phyloP scores from a whole-genome alignment of 2,797 vertebrate species.

The Sebastes iracundus region DNA sequence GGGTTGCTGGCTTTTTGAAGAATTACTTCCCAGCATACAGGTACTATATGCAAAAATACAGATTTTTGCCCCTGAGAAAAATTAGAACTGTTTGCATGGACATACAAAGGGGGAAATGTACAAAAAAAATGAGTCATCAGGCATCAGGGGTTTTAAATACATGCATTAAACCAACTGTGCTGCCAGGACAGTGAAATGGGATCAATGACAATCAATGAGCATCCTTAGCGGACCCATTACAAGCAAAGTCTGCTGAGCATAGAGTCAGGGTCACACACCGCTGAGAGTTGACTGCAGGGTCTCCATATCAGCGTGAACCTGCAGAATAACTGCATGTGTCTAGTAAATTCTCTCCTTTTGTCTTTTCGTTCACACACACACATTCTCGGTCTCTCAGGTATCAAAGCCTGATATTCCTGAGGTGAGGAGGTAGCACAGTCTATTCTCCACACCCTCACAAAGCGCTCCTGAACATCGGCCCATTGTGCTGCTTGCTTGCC shows the following conservation, averaged over 20 bases:
- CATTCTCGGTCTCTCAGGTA: constrained; percentile 28
- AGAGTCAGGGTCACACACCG: constrained; percentile 17
- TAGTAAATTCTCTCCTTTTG: constrained; percentile 6
- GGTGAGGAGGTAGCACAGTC: constrained; percentile 40
- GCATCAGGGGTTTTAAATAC: neutral
- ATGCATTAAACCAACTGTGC: neutral
- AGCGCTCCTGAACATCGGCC: constrained; percentile 66
- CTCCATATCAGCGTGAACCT: constrained; percentile 5
- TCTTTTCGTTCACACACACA: neutral
- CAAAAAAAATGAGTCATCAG: neutral
- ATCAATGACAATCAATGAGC: neutral
- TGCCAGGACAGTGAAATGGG: neutral
- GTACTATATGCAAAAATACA: neutral
- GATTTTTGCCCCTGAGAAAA: neutral
- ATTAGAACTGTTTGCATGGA: neutral
- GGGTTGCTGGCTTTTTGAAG: neutral
- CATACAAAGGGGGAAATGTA: neutral
- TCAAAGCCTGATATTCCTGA: constrained; percentile 49
- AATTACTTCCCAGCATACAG: neutral
- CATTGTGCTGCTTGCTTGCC: constrained; percentile 65
- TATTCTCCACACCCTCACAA: constrained; percentile 51
- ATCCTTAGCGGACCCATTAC: neutral
- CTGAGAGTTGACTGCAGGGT: constrained; percentile 14
- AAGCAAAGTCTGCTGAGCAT: constrained; percentile 1
- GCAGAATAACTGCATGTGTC: constrained; percentile 7